Base-by-base conservation (phyloP, 2,113 vertebrate species). In the Chelonoidis abingdonii region DNA sequence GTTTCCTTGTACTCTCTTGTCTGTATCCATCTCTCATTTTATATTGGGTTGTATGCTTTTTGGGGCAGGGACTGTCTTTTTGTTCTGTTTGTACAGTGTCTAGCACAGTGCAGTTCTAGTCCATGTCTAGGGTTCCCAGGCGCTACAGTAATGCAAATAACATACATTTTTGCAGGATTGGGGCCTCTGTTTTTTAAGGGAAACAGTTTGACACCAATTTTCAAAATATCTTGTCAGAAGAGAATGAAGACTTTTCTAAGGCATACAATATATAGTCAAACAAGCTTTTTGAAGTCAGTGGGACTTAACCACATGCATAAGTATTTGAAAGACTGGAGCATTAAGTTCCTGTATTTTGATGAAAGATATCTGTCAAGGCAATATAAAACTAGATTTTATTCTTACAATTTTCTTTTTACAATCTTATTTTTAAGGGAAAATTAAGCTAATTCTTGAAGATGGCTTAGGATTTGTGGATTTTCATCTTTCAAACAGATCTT, bases 391-490 rank as follows among this genome's bases (percentile, higher is more conserved):
- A 50, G 8, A 59, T 83, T 22, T 53, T 72, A 19, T 49, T 17
- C 5, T 47, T 79, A 29, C 16, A 24, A 53, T 50, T 89, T 65
- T 78, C 38, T 82, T 79, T 44, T 72, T 89, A 90, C 69, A 89
- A 84, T 93, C 72, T 96, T 5, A 81, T 24, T 88, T 86, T 93
- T 50, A 92, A 99, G 99, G 98, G 21, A 99, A 97, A 85, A 93
- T 99, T 72, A 99, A 98, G 59, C 91, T 98, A 2, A 10, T 99
- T 52, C 99, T 99, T 95, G 99, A 99, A 97, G 98, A 98, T 2
- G 98, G 97, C 53, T 97, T 99, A 35, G 98, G 98, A 19, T 95
- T 98, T 14, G 98, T 99, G 82, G 99, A 99, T 97, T 99, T 99
- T 89, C 98, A 98, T 94, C 98, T 99, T 84, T 98, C 99, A 84